These are phyloP conservation scores for Caenorhabditis japonica DNA, from an alignment of 2,888 invertebrate species.

Conservation along the genomic window DNA sequence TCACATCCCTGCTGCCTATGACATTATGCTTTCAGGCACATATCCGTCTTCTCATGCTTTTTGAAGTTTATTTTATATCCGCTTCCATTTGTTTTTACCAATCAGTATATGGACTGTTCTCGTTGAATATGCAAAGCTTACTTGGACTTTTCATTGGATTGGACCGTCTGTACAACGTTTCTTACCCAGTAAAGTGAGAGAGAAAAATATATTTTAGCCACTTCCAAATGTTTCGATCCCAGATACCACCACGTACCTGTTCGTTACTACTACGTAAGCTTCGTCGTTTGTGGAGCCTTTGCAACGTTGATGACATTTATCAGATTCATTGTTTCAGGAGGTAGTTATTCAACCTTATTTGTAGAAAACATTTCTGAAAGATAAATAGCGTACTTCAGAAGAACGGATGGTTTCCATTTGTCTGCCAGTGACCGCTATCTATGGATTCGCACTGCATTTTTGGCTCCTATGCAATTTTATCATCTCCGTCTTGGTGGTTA, in stretches of 20 bases:
- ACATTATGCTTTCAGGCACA: no score
- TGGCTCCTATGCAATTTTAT: slow-evolving; percentile 52
- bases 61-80: slow-evolving; percentile 44
- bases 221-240: slow-evolving; percentile 3
- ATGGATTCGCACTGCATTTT: slow-evolving; percentile 19
- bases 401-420: slow-evolving; percentile 39
- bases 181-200: slow-evolving; percentile 52
- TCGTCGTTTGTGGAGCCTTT: slow-evolving; percentile 19
- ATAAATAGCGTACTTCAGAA: slow-evolving; percentile 23
- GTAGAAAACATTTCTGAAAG: neutral
- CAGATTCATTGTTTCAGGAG: slow-evolving; percentile 27
- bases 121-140: slow-evolving; percentile 58
- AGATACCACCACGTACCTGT: slow-evolving; percentile 46
- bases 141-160: slow-evolving; percentile 57
- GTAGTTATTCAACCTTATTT: neutral
- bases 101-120: slow-evolving; percentile 56
- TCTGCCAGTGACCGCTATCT: slow-evolving; percentile 58
- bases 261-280: slow-evolving; percentile 17
- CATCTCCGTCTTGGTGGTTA: slow-evolving; percentile 51
- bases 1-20: no score
- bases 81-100: slow-evolving; percentile 49
- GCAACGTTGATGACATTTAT: slow-evolving; percentile 22
- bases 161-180: slow-evolving; percentile 54
- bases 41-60: slow-evolving; percentile 52
- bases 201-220: neutral